Conservation (phyloP, 2,888 invertebrate genomes). For the Tipula confusa region DNA sequence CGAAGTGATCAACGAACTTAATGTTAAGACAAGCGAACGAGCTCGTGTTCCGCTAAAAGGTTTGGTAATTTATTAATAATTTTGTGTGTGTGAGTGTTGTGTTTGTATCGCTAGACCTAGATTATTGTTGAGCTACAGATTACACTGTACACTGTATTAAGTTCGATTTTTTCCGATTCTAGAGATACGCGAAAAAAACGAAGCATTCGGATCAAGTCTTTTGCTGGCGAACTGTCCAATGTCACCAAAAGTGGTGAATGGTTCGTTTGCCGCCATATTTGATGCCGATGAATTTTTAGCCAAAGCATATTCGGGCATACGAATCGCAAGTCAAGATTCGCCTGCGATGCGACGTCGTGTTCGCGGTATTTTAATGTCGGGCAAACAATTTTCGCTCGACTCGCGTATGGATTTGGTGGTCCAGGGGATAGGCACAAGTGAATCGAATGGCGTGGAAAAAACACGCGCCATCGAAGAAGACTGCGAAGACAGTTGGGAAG, state of each 20-base stretch:
- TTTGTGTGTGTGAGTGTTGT: neutral
- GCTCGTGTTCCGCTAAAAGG: conserved; percentile 73
- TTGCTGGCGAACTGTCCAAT: conserved; percentile 91
- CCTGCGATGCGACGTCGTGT: conserved; percentile 79
- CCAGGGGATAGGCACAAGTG: conserved; percentile 60
- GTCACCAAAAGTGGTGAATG: conserved; percentile 95
- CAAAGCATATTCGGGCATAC: conserved; percentile 49
- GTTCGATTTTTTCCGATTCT: conserved; percentile 38
- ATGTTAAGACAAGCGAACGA: conserved; percentile 54
- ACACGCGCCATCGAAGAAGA: conserved; percentile 43
- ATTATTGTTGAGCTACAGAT: conserved; percentile 31
- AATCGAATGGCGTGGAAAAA: conserved; percentile 35
- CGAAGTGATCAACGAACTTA: conserved; percentile 62
- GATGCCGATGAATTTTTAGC: conserved; percentile 56
- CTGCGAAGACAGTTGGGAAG: conserved; percentile 49
- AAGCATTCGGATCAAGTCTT: conserved; percentile 88
- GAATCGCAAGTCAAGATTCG: conserved; percentile 50
- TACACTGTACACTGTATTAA: conserved; percentile 29
- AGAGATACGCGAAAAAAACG: conserved; percentile 80
- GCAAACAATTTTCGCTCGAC: conserved; percentile 87
- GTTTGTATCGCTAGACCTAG: neutral
- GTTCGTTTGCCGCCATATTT: conserved; percentile 87
- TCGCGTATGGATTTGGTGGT: conserved; percentile 83
- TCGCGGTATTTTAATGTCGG: conserved; percentile 81
- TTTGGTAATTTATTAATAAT: conserved; percentile 42